Base-by-base conservation (phyloP, 2,797 vertebrate genomes). In the Trematomus bernacchii region DNA sequence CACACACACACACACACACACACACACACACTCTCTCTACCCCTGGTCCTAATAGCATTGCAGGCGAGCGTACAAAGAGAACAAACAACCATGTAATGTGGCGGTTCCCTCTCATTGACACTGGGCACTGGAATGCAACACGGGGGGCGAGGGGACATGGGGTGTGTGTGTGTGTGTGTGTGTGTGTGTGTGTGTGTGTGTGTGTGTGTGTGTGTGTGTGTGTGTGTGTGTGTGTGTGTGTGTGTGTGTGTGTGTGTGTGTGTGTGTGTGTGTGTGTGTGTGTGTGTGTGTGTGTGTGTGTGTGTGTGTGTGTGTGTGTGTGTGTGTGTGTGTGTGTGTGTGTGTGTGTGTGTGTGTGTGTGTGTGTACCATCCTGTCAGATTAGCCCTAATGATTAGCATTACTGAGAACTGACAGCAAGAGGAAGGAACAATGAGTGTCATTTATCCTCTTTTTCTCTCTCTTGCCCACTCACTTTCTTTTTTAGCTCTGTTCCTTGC, bases 41-140 rank as follows among this genome's bases (percentile, higher is more conserved):
- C 76, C 19, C 63, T 37, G 58, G 69, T 78, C 67, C 87, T 92
- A 92, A 93, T 89, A 89, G 91, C 86, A 83, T 85, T 89, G 90
- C 88, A 92, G 89, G 72, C 82, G 46, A 75, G 85, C 46, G 21
- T 76, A 94, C 94, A 95, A 95, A 93, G 90, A 83, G 93, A 94
- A 94, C 94, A 94, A 96, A 95, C 94, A 95, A 83, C 93, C 95
- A 94, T 95, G 95, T 95, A 95, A 95, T 95, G 89, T 89, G 84
- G 86, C 67, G 70, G 92, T 93, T 94, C 89, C 93, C 89, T 93
- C 88, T 89, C 78, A 91, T 92, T 94, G 94, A 95, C 91, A 93
- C 77, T 66, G 87, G 90, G 89, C 89, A 87, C 84, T 90, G 93
- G 94, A 94, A 94, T 94, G 92, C 85, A 86, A 84, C 37, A 37